Conservation (phyloP, 2,113 vertebrate genomes). For the Elgaria multicarinata region DNA sequence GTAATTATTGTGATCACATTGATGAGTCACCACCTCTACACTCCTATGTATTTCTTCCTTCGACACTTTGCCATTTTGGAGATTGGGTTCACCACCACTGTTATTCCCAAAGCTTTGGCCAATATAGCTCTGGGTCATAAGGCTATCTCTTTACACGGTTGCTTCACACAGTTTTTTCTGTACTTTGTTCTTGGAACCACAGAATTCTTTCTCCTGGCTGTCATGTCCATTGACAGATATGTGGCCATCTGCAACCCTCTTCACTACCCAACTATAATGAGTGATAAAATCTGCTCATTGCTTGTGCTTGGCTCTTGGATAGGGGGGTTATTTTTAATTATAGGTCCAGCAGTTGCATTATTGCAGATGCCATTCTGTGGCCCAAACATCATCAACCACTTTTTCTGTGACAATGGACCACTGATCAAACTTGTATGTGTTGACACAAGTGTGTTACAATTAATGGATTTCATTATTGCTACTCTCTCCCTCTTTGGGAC, state of each 20-base stretch:
- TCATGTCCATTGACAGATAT: slow-evolving; percentile 59
- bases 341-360: neutral
- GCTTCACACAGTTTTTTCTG: slow-evolving; percentile 46
- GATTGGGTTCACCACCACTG: slow-evolving; percentile 22
- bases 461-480: neutral
- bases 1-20: slow-evolving; percentile 23
- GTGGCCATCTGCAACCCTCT: slow-evolving; percentile 52
- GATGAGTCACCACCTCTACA: neutral
- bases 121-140: neutral
- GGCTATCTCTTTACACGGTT: slow-evolving; percentile 22
- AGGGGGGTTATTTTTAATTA: slow-evolving; percentile 49
- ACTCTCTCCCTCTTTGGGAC: neutral
- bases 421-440: neutral
- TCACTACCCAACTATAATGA: slow-evolving; percentile 56
- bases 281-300: neutral
- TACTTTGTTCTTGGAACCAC: slow-evolving; percentile 41
- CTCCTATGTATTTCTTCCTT: slow-evolving; percentile 48
- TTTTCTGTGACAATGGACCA: slow-evolving; percentile 44
- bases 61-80: slow-evolving; percentile 36
- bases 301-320: neutral
- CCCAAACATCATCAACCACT: slow-evolving; percentile 31
- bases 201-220: slow-evolving; percentile 43
- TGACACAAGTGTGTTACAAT: neutral
- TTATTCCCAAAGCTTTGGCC: slow-evolving; percentile 35
- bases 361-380: slow-evolving; percentile 57